Conservation (phyloP, 64 coral and sea anemone species). For the Exaiptasia diaphana region DNA sequence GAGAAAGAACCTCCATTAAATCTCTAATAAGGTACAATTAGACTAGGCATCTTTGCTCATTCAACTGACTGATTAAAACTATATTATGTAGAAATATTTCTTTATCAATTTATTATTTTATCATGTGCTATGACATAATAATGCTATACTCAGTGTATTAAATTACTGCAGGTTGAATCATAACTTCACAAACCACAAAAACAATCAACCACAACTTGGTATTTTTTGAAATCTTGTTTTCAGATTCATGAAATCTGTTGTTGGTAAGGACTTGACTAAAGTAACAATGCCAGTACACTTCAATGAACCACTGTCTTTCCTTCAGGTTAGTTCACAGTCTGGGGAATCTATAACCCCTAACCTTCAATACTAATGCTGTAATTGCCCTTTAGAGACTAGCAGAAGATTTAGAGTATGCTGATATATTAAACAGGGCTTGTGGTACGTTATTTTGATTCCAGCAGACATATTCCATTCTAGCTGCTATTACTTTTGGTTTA, state of each 20-base stretch:
- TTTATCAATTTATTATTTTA: too few relatives aligned
- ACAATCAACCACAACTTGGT: neutral
- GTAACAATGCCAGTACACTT: slow-evolving; percentile 98
- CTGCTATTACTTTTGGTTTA: too few relatives aligned
- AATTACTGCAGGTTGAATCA: too few relatives aligned
- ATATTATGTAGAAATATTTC: too few relatives aligned
- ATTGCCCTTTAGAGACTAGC: slow-evolving; percentile 59
- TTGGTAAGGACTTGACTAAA: slow-evolving; percentile 96
- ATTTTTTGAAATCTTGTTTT: neutral
- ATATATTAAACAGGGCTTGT: slow-evolving; percentile 92
- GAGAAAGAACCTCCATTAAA: slow-evolving; percentile 56
- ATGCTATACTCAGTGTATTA: too few relatives aligned
- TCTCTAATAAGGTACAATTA: slow-evolving; percentile 44
- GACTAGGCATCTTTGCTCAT: too few relatives aligned
- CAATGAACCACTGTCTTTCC: slow-evolving; percentile 94
- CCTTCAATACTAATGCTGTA: neutral
- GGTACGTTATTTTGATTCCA: slow-evolving; percentile 64
- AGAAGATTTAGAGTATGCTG: slow-evolving; percentile 97
- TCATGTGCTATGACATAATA: too few relatives aligned
- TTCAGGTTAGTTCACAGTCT: slow-evolving; percentile 52
- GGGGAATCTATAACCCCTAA: too few relatives aligned
- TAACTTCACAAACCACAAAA: too few relatives aligned
- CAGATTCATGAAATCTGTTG: slow-evolving; percentile 93
- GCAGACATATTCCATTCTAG: too few relatives aligned
- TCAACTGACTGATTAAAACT: too few relatives aligned